These are phyloP conservation scores for Cyphomyrus discorhynchus DNA, from an alignment of 2,113 vertebrate species.

Conservation along the genomic window DNA sequence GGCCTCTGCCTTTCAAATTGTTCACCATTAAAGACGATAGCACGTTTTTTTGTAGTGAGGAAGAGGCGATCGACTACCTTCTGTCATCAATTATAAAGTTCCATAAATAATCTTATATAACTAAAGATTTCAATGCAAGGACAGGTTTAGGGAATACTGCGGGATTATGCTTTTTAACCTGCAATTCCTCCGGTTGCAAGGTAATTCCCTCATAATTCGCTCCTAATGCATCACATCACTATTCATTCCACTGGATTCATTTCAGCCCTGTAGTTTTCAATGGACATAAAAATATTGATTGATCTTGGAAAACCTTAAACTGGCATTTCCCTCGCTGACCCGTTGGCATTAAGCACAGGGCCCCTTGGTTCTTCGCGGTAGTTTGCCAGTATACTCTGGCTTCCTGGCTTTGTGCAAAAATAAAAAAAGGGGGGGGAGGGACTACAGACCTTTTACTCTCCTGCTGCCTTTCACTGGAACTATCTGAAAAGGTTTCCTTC, in stretches of 20 bases:
- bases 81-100: background rate
- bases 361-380: background rate
- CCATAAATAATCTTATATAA: background rate
- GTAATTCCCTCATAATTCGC: background rate
- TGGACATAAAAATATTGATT: conserved; percentile 3
- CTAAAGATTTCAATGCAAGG: background rate
- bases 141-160: background rate
- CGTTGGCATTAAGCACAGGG: conserved; percentile 4
- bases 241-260: background rate
- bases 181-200: background rate
- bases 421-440: background rate
- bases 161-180: background rate
- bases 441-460: background rate
- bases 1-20: background rate
- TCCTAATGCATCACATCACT: background rate
- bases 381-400: background rate
- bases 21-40: background rate
- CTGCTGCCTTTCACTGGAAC: background rate
- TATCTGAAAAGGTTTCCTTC: background rate
- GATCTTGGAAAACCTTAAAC: conserved; percentile 3
- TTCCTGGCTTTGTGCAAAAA: background rate
- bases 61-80: background rate
- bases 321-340: conserved; percentile 7
- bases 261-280: background rate
- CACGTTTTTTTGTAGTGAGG: background rate